These are phyloP conservation scores for Ceyx melanurus DNA, from an alignment of 2,113 vertebrate genomes.

Conservation along the genomic window DNA sequence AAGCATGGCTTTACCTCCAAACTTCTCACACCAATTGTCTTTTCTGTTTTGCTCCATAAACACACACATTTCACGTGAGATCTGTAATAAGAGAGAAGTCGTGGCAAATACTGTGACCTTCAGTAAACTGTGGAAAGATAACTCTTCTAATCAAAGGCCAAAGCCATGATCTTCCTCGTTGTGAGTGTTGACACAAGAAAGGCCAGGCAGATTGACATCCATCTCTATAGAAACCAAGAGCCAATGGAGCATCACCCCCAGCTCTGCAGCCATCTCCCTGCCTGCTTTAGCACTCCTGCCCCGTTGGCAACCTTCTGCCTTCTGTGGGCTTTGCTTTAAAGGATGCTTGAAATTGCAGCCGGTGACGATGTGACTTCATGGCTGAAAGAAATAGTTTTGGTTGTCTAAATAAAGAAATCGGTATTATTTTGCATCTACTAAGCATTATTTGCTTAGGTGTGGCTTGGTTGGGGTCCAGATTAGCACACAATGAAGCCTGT, in stretches of 20 bases:
- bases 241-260: slow-evolving; percentile 67
- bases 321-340: slow-evolving; percentile 82
- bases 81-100: slow-evolving; percentile 76
- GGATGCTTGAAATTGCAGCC: slow-evolving; percentile 75
- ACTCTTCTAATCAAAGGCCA: slow-evolving; percentile 85
- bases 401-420: slow-evolving; percentile 81
- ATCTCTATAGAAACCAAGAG: slow-evolving; percentile 86
- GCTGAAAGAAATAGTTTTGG: slow-evolving; percentile 80
- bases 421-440: slow-evolving; percentile 79
- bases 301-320: slow-evolving; percentile 78
- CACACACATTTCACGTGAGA: slow-evolving; percentile 71
- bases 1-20: slow-evolving; percentile 37
- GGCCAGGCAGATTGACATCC: slow-evolving; percentile 85
- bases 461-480: slow-evolving; percentile 86
- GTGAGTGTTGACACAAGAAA: slow-evolving; percentile 86
- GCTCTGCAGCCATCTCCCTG: slow-evolving; percentile 82
- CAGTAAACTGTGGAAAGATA: slow-evolving; percentile 83
- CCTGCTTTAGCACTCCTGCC: slow-evolving; percentile 81
- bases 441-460: slow-evolving; percentile 93
- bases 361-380: slow-evolving; percentile 79
- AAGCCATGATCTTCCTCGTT: slow-evolving; percentile 83
- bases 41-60: slow-evolving; percentile 59
- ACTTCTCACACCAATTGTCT: slow-evolving; percentile 66
- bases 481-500: slow-evolving; percentile 84
- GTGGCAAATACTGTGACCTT: slow-evolving; percentile 82